Evolutionary conservation across 2,888 invertebrate species (phyloP).

Genomic region (Calameuta filiformis): DNA sequence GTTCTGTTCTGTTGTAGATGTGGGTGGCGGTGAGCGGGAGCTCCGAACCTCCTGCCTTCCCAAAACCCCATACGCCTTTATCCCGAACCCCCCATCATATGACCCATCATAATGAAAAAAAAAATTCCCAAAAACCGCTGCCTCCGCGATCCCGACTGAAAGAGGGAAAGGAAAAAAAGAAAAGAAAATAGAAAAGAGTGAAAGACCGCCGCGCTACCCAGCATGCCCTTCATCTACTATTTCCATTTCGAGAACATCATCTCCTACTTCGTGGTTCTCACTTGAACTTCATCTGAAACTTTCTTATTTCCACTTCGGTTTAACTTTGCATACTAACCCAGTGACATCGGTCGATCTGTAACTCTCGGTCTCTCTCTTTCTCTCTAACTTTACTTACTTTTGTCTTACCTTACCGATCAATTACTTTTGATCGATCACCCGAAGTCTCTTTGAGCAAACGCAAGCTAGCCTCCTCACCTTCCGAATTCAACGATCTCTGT

Average conservation of each 20-base stretch:
- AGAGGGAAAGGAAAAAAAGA: background rate
- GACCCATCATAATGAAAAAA: background rate
- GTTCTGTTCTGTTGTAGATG: conserved; percentile 67
- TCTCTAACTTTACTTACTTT: background rate
- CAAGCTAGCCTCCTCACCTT: conserved; percentile 49
- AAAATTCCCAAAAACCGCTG: conserved; percentile 1
- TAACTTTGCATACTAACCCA: background rate
- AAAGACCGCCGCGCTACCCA: conserved; percentile 6
- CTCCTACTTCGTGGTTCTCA: background rate
- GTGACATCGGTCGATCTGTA: background rate
- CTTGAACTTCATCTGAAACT: background rate
- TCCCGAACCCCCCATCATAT: background rate
- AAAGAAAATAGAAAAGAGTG: background rate
- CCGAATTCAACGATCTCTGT: conserved; percentile 64
- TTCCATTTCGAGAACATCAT: background rate
- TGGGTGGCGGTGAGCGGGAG: conserved; percentile 67
- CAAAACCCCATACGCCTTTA: conserved; percentile 21
- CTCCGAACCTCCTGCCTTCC: conserved; percentile 61
- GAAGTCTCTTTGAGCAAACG: background rate
- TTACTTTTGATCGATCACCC: background rate
- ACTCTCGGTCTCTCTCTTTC: background rate
- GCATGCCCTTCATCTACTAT: background rate
- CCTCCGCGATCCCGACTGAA: conserved; percentile 3
- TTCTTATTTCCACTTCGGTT: background rate
- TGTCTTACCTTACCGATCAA: background rate